Percentiles rank a stretch among this genome's conserved stretches.
Evolutionary conservation across 2,113 vertebrate genomes (phyloP).

Genomic region (Penelope pileata): DNA sequence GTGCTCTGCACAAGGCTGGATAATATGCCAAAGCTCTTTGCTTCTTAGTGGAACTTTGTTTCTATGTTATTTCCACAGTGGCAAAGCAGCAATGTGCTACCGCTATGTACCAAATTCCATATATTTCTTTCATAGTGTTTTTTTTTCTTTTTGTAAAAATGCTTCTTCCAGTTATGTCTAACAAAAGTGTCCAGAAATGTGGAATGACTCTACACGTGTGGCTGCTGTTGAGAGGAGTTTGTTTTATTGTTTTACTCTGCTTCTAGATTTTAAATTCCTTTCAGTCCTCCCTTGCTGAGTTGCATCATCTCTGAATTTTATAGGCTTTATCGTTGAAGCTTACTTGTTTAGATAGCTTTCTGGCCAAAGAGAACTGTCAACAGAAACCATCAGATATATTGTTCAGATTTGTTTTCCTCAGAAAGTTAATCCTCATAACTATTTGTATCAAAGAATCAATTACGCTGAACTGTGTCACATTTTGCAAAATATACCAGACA

Average conservation of each 20-base stretch:
- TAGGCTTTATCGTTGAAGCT: background rate
- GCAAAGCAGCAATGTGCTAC: background rate
- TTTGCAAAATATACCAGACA: background rate
- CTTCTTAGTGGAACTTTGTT: background rate
- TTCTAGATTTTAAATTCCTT: background rate
- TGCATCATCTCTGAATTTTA: background rate
- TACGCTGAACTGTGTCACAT: background rate
- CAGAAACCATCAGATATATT: background rate
- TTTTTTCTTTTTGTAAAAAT: background rate
- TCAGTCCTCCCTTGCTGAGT: background rate
- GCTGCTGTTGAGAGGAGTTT: background rate
- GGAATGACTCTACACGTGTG: background rate
- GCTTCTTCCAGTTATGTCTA: background rate
- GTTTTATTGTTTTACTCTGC: background rate
- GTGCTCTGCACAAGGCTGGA: background rate
- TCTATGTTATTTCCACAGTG: background rate
- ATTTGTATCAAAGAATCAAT: background rate
- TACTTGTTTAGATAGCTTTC: background rate
- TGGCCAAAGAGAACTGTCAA: background rate
- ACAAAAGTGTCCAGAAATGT: background rate
- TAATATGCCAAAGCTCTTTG: background rate
- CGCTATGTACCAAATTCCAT: background rate
- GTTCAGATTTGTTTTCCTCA: background rate
- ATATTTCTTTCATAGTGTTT: background rate
- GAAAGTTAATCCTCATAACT: background rate